Conservation (phyloP, 2,888 invertebrate species). For the Prionchulus punctatus region DNA sequence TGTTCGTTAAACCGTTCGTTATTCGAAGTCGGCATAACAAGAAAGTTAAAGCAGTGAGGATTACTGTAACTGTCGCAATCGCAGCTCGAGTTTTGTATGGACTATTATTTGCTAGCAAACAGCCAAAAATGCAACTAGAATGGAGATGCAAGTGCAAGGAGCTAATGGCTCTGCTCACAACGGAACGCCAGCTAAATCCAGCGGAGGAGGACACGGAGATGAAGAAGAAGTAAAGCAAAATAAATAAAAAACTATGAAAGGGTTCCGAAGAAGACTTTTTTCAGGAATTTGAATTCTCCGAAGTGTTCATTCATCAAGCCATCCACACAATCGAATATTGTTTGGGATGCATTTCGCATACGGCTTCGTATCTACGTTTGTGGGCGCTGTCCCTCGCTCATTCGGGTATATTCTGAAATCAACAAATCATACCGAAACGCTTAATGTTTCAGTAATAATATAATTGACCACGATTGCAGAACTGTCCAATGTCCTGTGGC, state of each 20-base stretch:
- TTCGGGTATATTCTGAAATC: conserved; percentile 65
- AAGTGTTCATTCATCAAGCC: conserved; percentile 78
- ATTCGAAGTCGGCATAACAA: too few species aligned
- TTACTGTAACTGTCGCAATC: background rate
- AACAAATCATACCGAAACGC: background rate
- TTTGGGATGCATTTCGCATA: conserved; percentile 91
- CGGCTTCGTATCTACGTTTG: conserved; percentile 91
- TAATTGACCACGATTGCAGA: conserved; percentile 36
- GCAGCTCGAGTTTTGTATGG: background rate
- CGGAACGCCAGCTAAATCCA: too few species aligned
- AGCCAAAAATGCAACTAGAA: conserved; percentile 23
- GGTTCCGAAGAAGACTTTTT: too few species aligned
- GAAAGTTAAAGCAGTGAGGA: too few species aligned
- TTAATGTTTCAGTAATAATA: background rate
- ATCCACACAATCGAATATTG: conserved; percentile 99
- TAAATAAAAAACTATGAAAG: too few species aligned
- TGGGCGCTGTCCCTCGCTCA: conserved; percentile 98
- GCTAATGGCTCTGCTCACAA: too few species aligned
- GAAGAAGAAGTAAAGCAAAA: background rate
- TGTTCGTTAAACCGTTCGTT: conserved; percentile 27
- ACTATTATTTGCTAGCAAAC: conserved; percentile 18
- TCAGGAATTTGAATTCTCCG: conserved; percentile 54
- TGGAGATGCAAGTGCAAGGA: background rate
- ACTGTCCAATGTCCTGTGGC: conserved; percentile 65
- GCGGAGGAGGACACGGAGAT: conserved; percentile 2